These are phyloP conservation scores for Macrobrachium nipponense DNA, from an alignment of 1,140 invertebrate species.

Conservation along the genomic window DNA sequence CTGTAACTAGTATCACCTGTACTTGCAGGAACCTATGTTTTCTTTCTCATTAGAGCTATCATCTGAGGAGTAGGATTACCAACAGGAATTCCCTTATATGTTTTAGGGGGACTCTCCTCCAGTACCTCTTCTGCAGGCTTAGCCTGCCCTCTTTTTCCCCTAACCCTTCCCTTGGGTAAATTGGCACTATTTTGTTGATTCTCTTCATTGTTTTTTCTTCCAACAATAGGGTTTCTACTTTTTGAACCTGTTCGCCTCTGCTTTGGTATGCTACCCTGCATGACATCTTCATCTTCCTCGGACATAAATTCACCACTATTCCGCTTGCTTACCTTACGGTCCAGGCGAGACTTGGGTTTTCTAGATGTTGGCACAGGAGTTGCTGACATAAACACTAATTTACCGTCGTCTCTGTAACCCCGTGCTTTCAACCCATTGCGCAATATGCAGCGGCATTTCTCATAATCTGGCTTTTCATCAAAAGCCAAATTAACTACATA, in stretches of 20 bases:
- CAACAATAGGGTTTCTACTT: neutral
- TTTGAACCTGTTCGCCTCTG: slow-evolving; percentile 12
- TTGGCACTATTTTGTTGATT: neutral
- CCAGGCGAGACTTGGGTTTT: slow-evolving; percentile 52
- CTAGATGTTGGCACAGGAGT: slow-evolving; percentile 58
- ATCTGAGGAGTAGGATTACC: slow-evolving; percentile 65
- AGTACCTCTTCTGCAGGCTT: slow-evolving; percentile 4
- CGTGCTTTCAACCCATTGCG: slow-evolving; percentile 72
- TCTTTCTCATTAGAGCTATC: slow-evolving; percentile 66
- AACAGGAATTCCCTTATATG: slow-evolving; percentile 31
- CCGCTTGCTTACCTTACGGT: slow-evolving; percentile 63
- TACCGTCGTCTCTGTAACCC: slow-evolving; percentile 67
- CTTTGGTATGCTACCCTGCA: slow-evolving; percentile 36
- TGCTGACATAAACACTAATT: slow-evolving; percentile 66
- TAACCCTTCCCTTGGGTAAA: too few relatives aligned
- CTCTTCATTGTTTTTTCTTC: slow-evolving; percentile 1
- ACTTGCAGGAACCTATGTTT: slow-evolving; percentile 29
- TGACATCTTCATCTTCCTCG: slow-evolving; percentile 56
- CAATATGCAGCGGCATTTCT: slow-evolving; percentile 77
- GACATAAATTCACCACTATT: slow-evolving; percentile 63
- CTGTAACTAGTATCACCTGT: neutral
- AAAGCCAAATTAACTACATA: slow-evolving; percentile 79
- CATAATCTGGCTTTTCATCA: slow-evolving; percentile 81
- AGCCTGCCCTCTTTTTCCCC: neutral
- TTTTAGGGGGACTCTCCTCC: slow-evolving; percentile 61